These are phyloP conservation scores for Latrodectus hesperus DNA, from an alignment of 2,888 invertebrate species.

Conservation along the genomic window DNA sequence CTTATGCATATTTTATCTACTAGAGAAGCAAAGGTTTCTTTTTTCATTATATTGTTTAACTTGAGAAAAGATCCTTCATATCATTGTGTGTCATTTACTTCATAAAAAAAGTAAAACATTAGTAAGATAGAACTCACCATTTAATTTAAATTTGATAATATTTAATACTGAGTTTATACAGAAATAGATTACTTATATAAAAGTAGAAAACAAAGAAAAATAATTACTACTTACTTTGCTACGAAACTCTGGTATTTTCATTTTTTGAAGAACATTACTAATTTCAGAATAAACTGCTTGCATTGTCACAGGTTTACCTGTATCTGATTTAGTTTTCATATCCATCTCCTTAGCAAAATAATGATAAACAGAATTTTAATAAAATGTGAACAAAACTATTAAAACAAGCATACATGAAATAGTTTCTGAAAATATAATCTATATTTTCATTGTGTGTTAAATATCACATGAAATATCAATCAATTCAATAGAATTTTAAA, in stretches of 20 bases:
- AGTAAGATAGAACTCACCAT: not conserved
- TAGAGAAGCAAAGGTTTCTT: too few species aligned
- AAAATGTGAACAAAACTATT: too few species aligned
- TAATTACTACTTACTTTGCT: slow-evolving; percentile 78
- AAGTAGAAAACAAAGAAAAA: not conserved
- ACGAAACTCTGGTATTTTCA: slow-evolving; percentile 86
- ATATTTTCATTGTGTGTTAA: too few species aligned
- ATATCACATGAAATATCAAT: too few species aligned
- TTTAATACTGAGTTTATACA: not conserved
- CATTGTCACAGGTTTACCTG: slow-evolving; percentile 82
- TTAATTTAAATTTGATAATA: not conserved
- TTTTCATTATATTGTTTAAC: too few species aligned
- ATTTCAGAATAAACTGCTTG: slow-evolving; percentile 93
- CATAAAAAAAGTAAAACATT: not conserved
- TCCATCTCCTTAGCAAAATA: slow-evolving; percentile 71
- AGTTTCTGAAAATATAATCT: too few species aligned
- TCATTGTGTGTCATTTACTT: not conserved
- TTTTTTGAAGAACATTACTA: slow-evolving; percentile 82
- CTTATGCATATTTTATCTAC: too few species aligned
- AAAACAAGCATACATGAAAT: too few species aligned
- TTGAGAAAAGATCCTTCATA: too few species aligned
- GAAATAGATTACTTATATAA: too few species aligned
- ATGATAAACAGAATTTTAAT: too few species aligned
- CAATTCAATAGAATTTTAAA: too few species aligned
- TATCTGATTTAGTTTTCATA: slow-evolving; percentile 74